Base-by-base conservation (phyloP, 1,140 invertebrate genomes). In the Chelonus insularis region DNA sequence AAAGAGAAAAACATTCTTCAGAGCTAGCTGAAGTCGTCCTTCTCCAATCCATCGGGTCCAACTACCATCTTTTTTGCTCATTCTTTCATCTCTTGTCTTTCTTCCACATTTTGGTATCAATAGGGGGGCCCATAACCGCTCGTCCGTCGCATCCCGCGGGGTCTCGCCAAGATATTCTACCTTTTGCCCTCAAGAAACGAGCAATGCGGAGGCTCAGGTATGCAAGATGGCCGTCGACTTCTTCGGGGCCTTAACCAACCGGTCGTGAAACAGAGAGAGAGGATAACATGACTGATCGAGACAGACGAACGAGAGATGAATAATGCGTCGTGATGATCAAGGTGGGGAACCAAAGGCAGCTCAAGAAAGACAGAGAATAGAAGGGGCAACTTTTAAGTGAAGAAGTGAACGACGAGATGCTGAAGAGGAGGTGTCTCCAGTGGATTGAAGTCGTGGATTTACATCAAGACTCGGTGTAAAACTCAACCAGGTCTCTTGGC, bases 161-260 rank as follows among this genome's bases (percentile, higher is more conserved):
- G 57, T 73, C 69, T 70, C 68, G 68, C 71, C 71, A 71, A 81
- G 77, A 81, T 81, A 80, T 79, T 79, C 77, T 80, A 79, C 78
- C 80, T 82, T 81, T 82, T 82, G 79, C 80, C 80, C 79, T 81
- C 78, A 70, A 80, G 79, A 78, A 80, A 79, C 74, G 74, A 80
- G 80, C 80, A 79, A 81, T 81, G 80, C 77, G 77, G 76, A 79
- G 77, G 72, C 78, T 80, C 74, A 80, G 78, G 79, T 80, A 82
- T 81, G 71, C 79, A 81, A 82, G 77, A 82, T 82, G 80, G 79
- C 80, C 74, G 80, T 57, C 62, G 51, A 52, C 48, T 20, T 50
- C 50, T 36, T 55, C 16, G 20, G 32, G 50, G 23, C 51, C 14
- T 57, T 14, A 43, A 14, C n/a, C 41, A 45, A 60, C 66, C 58